These are phyloP conservation scores for Tinea semifulvella DNA, from an alignment of 2,888 invertebrate genomes.

Conservation along the genomic window DNA sequence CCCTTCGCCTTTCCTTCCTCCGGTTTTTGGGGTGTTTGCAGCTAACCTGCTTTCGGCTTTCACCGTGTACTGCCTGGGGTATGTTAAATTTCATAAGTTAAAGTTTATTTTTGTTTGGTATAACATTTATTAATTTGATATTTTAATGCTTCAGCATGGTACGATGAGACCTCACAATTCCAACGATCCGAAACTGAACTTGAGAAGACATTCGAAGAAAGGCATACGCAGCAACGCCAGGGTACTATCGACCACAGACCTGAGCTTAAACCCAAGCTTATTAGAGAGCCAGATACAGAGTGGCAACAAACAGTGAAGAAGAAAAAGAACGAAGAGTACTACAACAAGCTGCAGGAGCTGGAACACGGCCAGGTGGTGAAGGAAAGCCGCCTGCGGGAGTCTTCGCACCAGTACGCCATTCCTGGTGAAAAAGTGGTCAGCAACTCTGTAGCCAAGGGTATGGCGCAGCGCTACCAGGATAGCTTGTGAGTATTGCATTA, in stretches of 20 bases:
- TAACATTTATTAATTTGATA: not conserved
- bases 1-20: conserved; percentile 9
- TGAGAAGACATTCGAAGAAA: conserved; percentile 88
- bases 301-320: conserved; percentile 86
- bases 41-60: conserved; percentile 38
- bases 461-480: conserved; percentile 88
- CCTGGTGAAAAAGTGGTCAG: conserved; percentile 84
- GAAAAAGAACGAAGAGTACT: conserved; percentile 86
- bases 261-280: conserved; percentile 71
- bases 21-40: conserved; percentile 41
- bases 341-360: conserved; percentile 80
- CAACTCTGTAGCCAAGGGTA: conserved; percentile 81
- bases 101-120: not conserved
- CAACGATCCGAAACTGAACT: conserved; percentile 87
- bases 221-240: conserved; percentile 74
- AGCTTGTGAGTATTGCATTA: conserved; percentile 79
- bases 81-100: conserved; percentile 5
- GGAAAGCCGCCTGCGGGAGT: conserved; percentile 80
- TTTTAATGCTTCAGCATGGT: conserved; percentile 74
- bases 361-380: conserved; percentile 87
- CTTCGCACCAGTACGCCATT: conserved; percentile 82
- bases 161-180: conserved; percentile 88
- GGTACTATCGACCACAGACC: conserved; percentile 71
- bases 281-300: conserved; percentile 79
- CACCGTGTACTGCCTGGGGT: conserved; percentile 23